Evolutionary conservation across 2,797 vertebrate genomes (phyloP), one percentile per base, ranked within the genome.

Genomic region (Tokudaia tokunoshimensis): DNA sequence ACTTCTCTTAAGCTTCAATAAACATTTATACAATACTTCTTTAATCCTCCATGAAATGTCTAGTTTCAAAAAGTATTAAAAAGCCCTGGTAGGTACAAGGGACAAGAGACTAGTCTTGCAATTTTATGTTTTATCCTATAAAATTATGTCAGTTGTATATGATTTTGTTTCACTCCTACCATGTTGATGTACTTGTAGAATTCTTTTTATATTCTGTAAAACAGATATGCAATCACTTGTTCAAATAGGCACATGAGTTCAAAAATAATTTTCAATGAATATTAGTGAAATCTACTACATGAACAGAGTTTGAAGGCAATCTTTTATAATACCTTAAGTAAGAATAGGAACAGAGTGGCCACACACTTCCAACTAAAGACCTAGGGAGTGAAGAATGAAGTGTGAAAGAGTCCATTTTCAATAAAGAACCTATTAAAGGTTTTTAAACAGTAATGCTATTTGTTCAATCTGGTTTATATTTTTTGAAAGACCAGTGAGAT

Each of bases 231-330:
- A 55, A 44, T 8, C 9, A 4, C 19, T 65, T 17, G 6, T 37
- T 41, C 2, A 37, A 14, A 78, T 1, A 78, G 4, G 7, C 0
- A 63, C 1, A 72, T 1, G 6, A 1, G 34, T 95, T 87, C 34
- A 7, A 92, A 92, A 50, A 83, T 80, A 65, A 84, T 4, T 94
- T 92, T n/a, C 20, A 84, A 78, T 26, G 93, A 89, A 70, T 83
- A 37, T 84, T 86, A 80, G 20, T 76, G 14, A 91, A 92, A 82
- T 61, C 15, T 90, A 41, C 8, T 41, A 4, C 22, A 72, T 17
- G 2, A 1, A 2, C 3, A 8, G 34, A 93, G 4, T 70, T 52
- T 50, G 34, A 93, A 47, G 88, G 20, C 2, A 87, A 50, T 87
- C 31, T 82, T 61, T 95, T 63, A 41, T 12, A 44, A 79, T 50